These are phyloP conservation scores for Epirrhoe alternata DNA, from an alignment of 2,888 invertebrate species.

Conservation along the genomic window DNA sequence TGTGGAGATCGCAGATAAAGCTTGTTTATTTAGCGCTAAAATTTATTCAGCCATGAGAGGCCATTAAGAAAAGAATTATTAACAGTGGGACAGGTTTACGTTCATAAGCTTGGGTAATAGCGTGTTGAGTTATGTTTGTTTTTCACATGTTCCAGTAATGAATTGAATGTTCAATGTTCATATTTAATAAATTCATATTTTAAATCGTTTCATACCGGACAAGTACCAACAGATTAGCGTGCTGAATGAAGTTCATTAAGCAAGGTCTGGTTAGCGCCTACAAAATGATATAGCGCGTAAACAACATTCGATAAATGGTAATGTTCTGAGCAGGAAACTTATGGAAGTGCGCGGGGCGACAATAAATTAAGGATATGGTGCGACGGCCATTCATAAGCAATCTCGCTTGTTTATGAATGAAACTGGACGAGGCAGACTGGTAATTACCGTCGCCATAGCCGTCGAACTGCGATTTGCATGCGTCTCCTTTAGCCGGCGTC, in stretches of 20 bases:
- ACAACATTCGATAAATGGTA: conserved; percentile 78
- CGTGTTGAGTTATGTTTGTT: conserved; percentile 65
- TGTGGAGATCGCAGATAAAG: conserved; percentile 79
- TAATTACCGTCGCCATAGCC: conserved; percentile 72
- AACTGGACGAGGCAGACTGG: conserved; percentile 62
- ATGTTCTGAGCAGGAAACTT: conserved; percentile 73
- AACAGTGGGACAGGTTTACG: conserved; percentile 73
- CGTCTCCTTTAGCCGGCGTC: conserved; percentile 49
- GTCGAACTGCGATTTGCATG: conserved; percentile 74
- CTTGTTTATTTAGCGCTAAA: conserved; percentile 83
- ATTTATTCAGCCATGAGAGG: conserved; percentile 76
- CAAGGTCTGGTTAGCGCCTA: conserved; percentile 68
- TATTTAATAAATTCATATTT: conserved; percentile 63
- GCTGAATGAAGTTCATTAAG: conserved; percentile 72
- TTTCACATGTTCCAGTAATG: conserved; percentile 66
- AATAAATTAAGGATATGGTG: conserved; percentile 73
- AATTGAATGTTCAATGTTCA: conserved; percentile 71
- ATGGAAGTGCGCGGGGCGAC: conserved; percentile 62
- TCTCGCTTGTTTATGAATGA: conserved; percentile 82
- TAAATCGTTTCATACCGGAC: conserved; percentile 42
- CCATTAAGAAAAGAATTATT: conserved; percentile 78
- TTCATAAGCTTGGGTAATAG: conserved; percentile 69
- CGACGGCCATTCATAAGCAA: conserved; percentile 78
- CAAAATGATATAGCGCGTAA: conserved; percentile 64
- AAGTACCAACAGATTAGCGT: conserved; percentile 52